These are phyloP conservation scores for Takifugu bimaculatus DNA, from an alignment of 2,113 vertebrate genomes.

Conservation along the genomic window DNA sequence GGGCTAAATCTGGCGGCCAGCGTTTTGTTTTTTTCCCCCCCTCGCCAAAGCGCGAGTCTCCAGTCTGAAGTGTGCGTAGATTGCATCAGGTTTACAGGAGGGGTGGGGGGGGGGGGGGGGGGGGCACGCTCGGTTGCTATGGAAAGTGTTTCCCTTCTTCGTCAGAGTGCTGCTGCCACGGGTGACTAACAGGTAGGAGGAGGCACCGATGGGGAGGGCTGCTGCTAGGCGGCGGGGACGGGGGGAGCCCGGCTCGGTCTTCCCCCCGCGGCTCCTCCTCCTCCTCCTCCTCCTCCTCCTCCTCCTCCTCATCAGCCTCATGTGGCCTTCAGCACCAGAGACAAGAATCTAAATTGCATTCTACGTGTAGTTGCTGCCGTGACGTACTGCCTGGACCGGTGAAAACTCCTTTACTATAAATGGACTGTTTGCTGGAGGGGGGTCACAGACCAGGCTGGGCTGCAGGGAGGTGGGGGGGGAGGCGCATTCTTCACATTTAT, in stretches of 20 bases:
- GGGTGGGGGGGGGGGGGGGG: slow-evolving; percentile 18
- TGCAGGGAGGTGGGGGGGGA: slow-evolving; percentile 1
- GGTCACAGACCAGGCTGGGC: slow-evolving; percentile 21
- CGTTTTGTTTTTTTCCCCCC: not conserved
- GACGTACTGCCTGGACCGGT: slow-evolving; percentile 46
- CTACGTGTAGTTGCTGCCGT: slow-evolving; percentile 56
- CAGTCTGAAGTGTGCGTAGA: slow-evolving; percentile 21
- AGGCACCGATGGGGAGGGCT: slow-evolving; percentile 23
- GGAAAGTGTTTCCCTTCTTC: slow-evolving; percentile 72
- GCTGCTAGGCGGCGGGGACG: slow-evolving; percentile 17
- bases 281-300: slow-evolving; percentile 38
- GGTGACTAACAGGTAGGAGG: slow-evolving; percentile 62
- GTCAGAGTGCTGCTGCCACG: slow-evolving; percentile 52
- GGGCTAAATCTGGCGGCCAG: no score
- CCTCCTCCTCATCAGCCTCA: slow-evolving; percentile 6
- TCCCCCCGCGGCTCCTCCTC: slow-evolving; percentile 46
- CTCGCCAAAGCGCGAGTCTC: slow-evolving; percentile 35
- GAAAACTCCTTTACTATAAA: slow-evolving; percentile 58
- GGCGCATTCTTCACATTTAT: not conserved
- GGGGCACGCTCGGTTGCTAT: slow-evolving; percentile 50
- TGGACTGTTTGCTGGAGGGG: slow-evolving; percentile 30
- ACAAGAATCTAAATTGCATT: slow-evolving; percentile 46
- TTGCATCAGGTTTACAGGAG: slow-evolving; percentile 36
- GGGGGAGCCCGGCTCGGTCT: slow-evolving; percentile 34
- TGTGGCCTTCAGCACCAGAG: slow-evolving; percentile 46